phyloP scores from a whole-genome alignment of 2,888 invertebrate genomes.

The Gymnocheta viridis region DNA sequence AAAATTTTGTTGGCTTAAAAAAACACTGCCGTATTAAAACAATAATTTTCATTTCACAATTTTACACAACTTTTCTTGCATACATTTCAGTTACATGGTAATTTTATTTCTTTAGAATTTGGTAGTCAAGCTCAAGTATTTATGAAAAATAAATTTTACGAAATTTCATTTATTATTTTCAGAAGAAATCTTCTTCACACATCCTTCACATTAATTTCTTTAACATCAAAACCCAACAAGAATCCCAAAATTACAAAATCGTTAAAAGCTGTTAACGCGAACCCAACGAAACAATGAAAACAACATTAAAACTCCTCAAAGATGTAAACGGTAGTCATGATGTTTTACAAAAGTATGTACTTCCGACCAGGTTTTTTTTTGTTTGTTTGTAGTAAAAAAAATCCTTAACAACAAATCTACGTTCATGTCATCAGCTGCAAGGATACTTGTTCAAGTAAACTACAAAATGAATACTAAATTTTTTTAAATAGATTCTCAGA shows the following conservation, averaged over 20 bases:
- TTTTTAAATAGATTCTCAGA: slow-evolving; percentile 17
- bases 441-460: neutral
- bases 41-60: no score
- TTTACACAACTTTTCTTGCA: no score
- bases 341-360: slow-evolving; percentile 33
- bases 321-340: neutral
- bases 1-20: no score
- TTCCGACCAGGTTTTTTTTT: slow-evolving; percentile 13
- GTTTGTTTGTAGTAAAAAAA: slow-evolving; percentile 18
- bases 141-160: no score
- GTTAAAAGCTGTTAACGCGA: neutral
- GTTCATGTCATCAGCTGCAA: neutral
- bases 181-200: slow-evolving; percentile 52
- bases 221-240: slow-evolving; percentile 31
- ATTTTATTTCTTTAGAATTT: no score
- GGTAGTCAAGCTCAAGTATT: no score
- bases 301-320: slow-evolving; percentile 18
- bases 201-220: slow-evolving; percentile 64
- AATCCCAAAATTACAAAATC: slow-evolving; percentile 20
- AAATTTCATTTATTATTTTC: no score
- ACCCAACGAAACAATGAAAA: slow-evolving; percentile 43
- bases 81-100: no score
- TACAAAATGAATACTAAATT: slow-evolving; percentile 50
- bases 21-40: no score
- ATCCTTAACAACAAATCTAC: slow-evolving; percentile 24